These are phyloP conservation scores for Perognathus longimembris DNA, from an alignment of 2,113 vertebrate genomes.

Conservation along the genomic window DNA sequence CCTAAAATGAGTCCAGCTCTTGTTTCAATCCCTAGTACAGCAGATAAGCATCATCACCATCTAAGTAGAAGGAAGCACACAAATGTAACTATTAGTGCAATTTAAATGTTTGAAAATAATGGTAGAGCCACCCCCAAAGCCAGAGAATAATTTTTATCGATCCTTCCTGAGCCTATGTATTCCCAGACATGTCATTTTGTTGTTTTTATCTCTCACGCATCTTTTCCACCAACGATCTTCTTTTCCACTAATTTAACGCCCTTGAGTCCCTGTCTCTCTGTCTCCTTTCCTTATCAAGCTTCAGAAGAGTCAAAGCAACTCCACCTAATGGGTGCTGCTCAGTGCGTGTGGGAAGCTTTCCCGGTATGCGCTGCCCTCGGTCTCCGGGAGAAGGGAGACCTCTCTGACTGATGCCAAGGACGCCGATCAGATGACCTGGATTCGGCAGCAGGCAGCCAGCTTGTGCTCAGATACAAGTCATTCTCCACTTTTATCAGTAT, in stretches of 20 bases:
- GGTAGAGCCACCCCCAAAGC: background rate
- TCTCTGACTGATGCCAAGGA: background rate
- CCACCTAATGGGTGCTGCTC: background rate
- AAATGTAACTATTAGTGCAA: constrained; percentile 17
- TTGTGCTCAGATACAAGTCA: too few relatives aligned
- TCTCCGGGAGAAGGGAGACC: background rate
- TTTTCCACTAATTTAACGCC: background rate
- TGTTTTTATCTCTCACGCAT: background rate
- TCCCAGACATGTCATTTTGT: background rate
- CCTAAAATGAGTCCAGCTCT: background rate
- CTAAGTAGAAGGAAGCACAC: background rate
- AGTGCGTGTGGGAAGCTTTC: background rate
- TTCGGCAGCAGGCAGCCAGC: background rate
- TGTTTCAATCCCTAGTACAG: background rate
- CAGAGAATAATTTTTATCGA: background rate
- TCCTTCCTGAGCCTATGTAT: background rate
- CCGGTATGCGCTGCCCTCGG: background rate
- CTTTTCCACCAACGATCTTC: background rate
- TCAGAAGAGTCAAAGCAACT: background rate
- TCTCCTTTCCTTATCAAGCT: background rate
- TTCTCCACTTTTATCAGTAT: too few relatives aligned
- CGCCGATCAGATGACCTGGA: background rate
- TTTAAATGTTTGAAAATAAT: constrained; percentile 16
- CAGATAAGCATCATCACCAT: background rate
- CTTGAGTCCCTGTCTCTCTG: background rate